Evolutionary conservation across 2,113 vertebrate genomes (phyloP).

Genomic region (Charadrius vociferus): DNA sequence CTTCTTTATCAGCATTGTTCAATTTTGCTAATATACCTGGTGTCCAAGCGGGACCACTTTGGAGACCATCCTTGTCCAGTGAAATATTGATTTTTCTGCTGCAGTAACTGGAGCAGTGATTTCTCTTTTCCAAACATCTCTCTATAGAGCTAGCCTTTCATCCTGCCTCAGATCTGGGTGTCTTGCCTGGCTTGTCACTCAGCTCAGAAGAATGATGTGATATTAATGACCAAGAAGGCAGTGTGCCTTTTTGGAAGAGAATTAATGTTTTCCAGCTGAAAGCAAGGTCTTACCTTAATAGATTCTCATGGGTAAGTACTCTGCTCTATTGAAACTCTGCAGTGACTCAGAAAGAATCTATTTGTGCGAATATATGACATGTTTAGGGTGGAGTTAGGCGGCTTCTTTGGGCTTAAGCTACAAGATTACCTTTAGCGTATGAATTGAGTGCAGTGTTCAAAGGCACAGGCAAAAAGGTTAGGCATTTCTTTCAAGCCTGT

Average conservation of each 20-base stretch:
- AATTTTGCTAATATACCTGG: background rate
- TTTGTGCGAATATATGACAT: background rate
- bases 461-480: background rate
- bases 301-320: background rate
- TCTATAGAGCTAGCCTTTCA: background rate
- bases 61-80: background rate
- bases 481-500: background rate
- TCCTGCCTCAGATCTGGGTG: background rate
- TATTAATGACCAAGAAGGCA: constrained; percentile 21
- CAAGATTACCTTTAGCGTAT: background rate
- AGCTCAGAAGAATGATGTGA: background rate
- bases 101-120: background rate
- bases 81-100: constrained; percentile 2
- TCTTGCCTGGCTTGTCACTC: constrained; percentile 19
- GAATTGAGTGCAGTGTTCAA: background rate
- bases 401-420: background rate
- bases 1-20: background rate
- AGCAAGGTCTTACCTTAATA: constrained; percentile 27
- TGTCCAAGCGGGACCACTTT: background rate
- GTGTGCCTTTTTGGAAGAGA: background rate
- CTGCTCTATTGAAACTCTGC: background rate
- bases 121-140: background rate
- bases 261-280: constrained; percentile 34
- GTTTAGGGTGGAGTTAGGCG: constrained; percentile 7
- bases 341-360: background rate